Percentiles rank a stretch among this genome's conserved stretches.
Evolutionary conservation across 92 coral and sea anemone species (phyloP).

Genomic region (Bergia sp.): DNA sequence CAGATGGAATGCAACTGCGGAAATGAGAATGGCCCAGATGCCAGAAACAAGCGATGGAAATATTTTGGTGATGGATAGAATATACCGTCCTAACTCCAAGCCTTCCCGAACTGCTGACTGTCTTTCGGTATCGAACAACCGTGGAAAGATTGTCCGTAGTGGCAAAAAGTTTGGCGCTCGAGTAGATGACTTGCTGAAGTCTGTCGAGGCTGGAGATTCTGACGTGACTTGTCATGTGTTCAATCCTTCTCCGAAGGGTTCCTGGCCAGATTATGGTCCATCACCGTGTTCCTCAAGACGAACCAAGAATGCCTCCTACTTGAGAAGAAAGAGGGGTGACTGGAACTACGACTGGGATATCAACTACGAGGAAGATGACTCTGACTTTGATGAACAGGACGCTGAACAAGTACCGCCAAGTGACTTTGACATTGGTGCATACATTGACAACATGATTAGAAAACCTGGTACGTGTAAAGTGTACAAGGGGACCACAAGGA

Average conservation of each 20-base stretch:
- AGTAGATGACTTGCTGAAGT: slow-evolving; percentile 16
- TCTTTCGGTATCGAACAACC: slow-evolving; percentile 10
- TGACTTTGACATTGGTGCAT: slow-evolving; percentile 47
- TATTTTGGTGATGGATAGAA: slow-evolving; percentile 20
- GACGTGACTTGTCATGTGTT: slow-evolving; percentile 14
- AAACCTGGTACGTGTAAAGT: neutral
- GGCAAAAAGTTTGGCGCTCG: slow-evolving; percentile 24
- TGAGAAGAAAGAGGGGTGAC: slow-evolving; percentile 1
- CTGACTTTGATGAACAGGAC: neutral
- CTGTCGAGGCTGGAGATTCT: neutral
- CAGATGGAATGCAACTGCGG: slow-evolving; percentile 18
- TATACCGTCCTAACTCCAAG: slow-evolving; percentile 13
- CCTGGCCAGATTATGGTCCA: slow-evolving; percentile 1
- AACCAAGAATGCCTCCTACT: neutral
- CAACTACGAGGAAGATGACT: slow-evolving; percentile 12
- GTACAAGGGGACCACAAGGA: neutral
- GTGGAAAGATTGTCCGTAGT: slow-evolving; percentile 14
- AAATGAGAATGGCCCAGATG: slow-evolving; percentile 1
- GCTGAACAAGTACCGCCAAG: neutral
- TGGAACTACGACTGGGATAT: neutral
- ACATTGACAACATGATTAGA: slow-evolving; percentile 38
- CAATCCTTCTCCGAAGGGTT: neutral
- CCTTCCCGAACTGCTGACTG: neutral
- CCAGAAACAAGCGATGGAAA: neutral
- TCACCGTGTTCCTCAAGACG: neutral